phyloP scores from a whole-genome alignment of 2,797 vertebrate species.

The Clarias platycephalus region DNA sequence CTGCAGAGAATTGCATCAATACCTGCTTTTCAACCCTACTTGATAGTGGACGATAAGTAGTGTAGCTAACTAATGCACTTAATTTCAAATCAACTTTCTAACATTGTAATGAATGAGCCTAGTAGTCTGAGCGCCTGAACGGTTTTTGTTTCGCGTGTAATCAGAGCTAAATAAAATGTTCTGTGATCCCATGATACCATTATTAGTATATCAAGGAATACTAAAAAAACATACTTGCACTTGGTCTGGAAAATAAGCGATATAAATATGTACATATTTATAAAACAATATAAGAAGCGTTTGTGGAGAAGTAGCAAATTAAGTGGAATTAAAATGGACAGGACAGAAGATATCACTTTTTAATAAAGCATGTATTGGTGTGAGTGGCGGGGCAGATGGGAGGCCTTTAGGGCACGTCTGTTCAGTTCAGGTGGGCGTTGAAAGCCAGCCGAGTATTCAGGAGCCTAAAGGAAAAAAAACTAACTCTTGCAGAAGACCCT shows the following conservation, averaged over 20 bases:
- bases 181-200: background rate
- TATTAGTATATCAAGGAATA: background rate
- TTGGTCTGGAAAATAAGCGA: background rate
- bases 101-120: background rate
- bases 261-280: background rate
- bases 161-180: background rate
- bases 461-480: background rate
- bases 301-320: background rate
- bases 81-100: background rate
- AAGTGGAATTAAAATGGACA: background rate
- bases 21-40: background rate
- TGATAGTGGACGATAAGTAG: background rate
- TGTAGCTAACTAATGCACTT: background rate
- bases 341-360: no score
- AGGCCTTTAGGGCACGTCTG: conserved; percentile 1
- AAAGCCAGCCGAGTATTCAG: background rate
- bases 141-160: no score
- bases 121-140: background rate
- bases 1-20: background rate
- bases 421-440: conserved; percentile 1
- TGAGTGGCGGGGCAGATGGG: background rate
- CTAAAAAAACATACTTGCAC: background rate
- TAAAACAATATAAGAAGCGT: no score
- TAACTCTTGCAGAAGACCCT: conserved; percentile 3
- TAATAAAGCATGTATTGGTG: background rate